Evolutionary conservation across 2,113 vertebrate species (phyloP), one percentile per base, ranked within the genome.

Genomic region (Emydura subglobosa): DNA sequence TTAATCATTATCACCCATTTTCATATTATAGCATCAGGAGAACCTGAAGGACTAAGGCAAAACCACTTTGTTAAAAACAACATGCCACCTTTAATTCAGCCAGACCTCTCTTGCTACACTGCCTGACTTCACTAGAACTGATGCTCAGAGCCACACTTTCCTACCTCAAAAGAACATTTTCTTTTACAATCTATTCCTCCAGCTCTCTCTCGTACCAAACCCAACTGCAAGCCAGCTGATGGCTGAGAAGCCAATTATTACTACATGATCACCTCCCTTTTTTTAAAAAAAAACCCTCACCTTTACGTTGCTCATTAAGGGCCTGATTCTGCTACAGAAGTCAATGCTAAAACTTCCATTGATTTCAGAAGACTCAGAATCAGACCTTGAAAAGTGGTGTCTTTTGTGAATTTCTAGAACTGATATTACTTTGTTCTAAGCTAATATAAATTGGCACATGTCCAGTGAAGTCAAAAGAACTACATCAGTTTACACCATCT

Each of bases 91-190:
- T 76, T 27, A 76, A 25, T 78, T 44, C 42, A 47, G 42, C 42
- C 74, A 47, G 42, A 47, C 42, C 25, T 27, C 39, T 78, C 74
- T 72, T 19, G 25, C 25, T 47, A 11, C 24, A 4, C 24, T 44
- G 12, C 22, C 42, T 76, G 11, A 42, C 42, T 44, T 4, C 42
- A 24, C 42, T 14, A 47, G 5, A 72, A 27, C 25, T 27, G 13
- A 12, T 47, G 25, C 25, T 4, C 22, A 12, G 13, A 78, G 44
- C 24, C 4, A 13, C 1, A 25, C 1, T 24, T 0, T 49, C 21
- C 3, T 1, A 51, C 89, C 83, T 27, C 14, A 50, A 29, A 8
- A 76, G 79, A 1, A 79, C 0, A 1, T 0, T 44, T 87, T 1
- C 47, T 0, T 61, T 19, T 16, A 72, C 19, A 39, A 16, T 82